A percentile compares a stretch with the other conserved stretches of the same genome.
These are phyloP conservation scores for Calonectris borealis DNA, from an alignment of 2,113 vertebrate species.

Conservation along the genomic window DNA sequence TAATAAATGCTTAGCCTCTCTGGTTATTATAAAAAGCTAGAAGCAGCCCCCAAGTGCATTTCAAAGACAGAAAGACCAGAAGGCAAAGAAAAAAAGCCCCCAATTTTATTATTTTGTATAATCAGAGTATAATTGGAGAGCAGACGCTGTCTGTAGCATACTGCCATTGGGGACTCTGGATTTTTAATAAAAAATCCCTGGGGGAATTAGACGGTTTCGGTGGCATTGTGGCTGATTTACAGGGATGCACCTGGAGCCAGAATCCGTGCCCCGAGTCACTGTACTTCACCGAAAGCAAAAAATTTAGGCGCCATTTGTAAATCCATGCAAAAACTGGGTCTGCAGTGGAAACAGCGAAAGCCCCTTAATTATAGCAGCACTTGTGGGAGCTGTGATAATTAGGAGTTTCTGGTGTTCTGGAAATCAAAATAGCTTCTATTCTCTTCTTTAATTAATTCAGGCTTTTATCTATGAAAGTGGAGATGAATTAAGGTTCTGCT, in stretches of 20 bases:
- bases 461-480: conserved; percentile 51
- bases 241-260: conserved; percentile 25
- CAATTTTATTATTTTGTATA: conserved; percentile 56
- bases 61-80: neutral
- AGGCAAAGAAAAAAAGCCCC: conserved; percentile 5
- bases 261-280: neutral
- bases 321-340: conserved; percentile 23
- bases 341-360: neutral
- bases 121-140: conserved; percentile 53
- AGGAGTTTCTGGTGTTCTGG: conserved; percentile 45
- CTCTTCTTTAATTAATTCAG: conserved; percentile 65
- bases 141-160: conserved; percentile 12
- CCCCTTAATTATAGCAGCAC: conserved; percentile 22
- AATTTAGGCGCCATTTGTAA: neutral
- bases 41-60: conserved; percentile 8
- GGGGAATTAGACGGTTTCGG: neutral
- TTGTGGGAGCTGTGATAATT: conserved; percentile 49
- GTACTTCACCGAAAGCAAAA: neutral
- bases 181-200: conserved; percentile 44
- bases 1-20: neutral
- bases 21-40: neutral
- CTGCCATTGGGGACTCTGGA: neutral
- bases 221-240: neutral
- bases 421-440: conserved; percentile 62
- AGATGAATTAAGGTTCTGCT: conserved; percentile 41